These are phyloP conservation scores for Hirudo medicinalis DNA, from an alignment of 1,140 invertebrate genomes.

Conservation along the genomic window DNA sequence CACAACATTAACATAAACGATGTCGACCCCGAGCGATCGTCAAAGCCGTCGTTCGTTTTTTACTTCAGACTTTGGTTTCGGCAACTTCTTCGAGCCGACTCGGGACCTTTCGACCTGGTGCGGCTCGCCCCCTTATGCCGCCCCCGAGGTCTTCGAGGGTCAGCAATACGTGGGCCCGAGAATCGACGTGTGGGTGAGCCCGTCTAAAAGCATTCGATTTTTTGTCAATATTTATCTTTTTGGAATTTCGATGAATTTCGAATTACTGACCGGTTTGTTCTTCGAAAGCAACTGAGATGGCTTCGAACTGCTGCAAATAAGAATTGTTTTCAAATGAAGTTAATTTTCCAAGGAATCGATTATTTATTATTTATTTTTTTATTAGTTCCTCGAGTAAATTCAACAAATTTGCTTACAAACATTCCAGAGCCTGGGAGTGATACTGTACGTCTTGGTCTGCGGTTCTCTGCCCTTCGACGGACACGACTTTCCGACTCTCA, in stretches of 20 bases:
- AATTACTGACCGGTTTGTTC: neutral
- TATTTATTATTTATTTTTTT: too few species aligned
- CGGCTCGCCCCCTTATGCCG: conserved; percentile 88
- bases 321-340: too few species aligned
- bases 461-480: conserved; percentile 92
- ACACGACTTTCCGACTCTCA: conserved; percentile 67
- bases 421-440: conserved; percentile 79
- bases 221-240: neutral
- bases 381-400: too few species aligned
- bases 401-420: neutral
- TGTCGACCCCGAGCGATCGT: neutral
- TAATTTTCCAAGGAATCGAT: too few species aligned
- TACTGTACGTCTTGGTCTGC: conserved; percentile 89
- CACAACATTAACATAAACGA: too few species aligned
- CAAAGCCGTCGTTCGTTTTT: neutral
- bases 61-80: conserved; percentile 78
- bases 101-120: conserved; percentile 82
- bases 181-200: conserved; percentile 80
- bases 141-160: conserved; percentile 89
- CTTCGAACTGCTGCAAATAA: too few species aligned
- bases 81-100: conserved; percentile 73
- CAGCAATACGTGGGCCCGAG: conserved; percentile 83
- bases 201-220: neutral
- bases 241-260: neutral
- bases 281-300: neutral